Base-by-base conservation (phyloP, 2,113 vertebrate genomes). In the Tichodroma muraria region DNA sequence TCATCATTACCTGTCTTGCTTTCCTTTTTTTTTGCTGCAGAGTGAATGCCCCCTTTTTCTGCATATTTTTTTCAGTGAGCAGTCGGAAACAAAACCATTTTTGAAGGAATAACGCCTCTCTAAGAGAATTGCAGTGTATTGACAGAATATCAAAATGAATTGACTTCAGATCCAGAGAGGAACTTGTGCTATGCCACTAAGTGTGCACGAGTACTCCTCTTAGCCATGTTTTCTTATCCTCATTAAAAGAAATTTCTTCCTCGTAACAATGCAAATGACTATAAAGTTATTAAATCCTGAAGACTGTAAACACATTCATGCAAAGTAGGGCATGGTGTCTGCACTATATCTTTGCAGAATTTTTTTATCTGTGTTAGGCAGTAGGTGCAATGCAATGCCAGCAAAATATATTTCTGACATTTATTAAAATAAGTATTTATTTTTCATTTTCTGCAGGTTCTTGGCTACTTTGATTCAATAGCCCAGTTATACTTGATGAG, bases 181-280 rank as follows among this genome's bases (percentile, higher is more conserved):
- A 68, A 33, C 10, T 59, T 68, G 15, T 56, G 31, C 49, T 71
- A 33, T 64, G 38, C 24, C 64, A 63, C 35, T 23, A 13, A 25
- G 1, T 19, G 22, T 38, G 27, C 28, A 65, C 0, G 0, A 60
- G 16, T n/a, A 19, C 27, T 54, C 14, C 21, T 88, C 42, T 69
- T 45, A 68, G 16, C 13, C 20, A 17, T 12, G 6, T 71, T 90
- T 85, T 76, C 76, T 59, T 75, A n/a, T 6, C 12, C 63, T 68
- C 45, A 61, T 19, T 12, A 57, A n/a, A 79, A 89, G 40, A 76
- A 79, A 57, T 44, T 49, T 82, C 50, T 95, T 93, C 44, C 22
- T 59, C 28, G 37, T 45, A 64, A 33, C 56, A 81, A 61, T 44
- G 15, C 31, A 84, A 89, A 68, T 76, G 9, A 3, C 17, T 77